Base-by-base conservation (phyloP, 2,888 invertebrate genomes). In the Macropis europaea region DNA sequence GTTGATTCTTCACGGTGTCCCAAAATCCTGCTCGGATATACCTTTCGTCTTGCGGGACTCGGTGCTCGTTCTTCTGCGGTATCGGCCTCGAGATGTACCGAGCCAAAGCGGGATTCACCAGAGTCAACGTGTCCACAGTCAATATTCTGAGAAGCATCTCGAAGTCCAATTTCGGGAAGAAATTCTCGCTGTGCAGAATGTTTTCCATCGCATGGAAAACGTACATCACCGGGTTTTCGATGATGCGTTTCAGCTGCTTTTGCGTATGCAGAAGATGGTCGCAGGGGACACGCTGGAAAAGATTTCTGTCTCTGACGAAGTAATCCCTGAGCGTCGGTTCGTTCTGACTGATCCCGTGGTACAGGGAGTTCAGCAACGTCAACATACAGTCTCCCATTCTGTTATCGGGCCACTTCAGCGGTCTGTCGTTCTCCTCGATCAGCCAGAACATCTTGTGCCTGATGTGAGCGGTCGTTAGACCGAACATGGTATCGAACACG, bases 381-480 rank as follows among this genome's bases (percentile, higher is more conserved):
- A 93, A 87, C 11, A 96, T 84, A 22, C 93, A 93, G 84, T 93
- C 93, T 2, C 96, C 96, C 1, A 95, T 90, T 53, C 94, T 91
- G 84, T 95, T 94, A 85, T 95, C 95, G 0, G 94, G 93, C 95
- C 95, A 96, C 67, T 92, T 93, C 0, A 92, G 92, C 78, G 92
- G 94, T n/a, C 74, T 67, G 80, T 94, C 93, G 67, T 93, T 91
- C 36, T 91, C 86, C 89, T 96, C 95, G 79, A 95, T 94, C 90
- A 95, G 93, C 94, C 95, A 95, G 87, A 95, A 95, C 28, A 96
- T 88, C 82, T 94, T 93, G 74, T 93, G 93, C 59, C 95, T 92
- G 32, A 96, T 92, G 83, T 96, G 96, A 69, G 94, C 93, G 0
- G 93, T 91, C 13, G 94, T 92, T 19, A 96, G 90, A 3, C 95